Conservation (phyloP, 2,888 invertebrate genomes). For the Eulithis prunata region DNA sequence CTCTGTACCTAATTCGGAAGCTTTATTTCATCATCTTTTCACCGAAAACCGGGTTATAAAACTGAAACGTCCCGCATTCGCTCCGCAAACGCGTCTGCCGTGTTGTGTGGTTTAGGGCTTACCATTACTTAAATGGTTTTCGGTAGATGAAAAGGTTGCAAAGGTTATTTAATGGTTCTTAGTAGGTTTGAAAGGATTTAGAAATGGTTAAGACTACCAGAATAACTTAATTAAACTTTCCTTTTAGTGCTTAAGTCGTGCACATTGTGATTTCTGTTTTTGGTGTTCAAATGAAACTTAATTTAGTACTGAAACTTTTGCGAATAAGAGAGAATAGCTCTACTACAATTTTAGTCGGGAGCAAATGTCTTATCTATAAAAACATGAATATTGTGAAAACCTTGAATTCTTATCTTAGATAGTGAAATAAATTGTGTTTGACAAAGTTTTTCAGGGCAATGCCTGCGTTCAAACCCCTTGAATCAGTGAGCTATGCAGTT, state of each 20-base stretch:
- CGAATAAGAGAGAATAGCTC: background rate
- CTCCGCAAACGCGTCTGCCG: background rate
- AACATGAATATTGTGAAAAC: no score
- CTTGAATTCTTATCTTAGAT: no score
- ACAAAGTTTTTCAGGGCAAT: no score
- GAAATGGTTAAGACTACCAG: constrained; percentile 35
- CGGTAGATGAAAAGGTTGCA: constrained; percentile 60
- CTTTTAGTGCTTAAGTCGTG: constrained; percentile 32
- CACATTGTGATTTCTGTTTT: constrained; percentile 16
- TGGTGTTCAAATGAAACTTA: background rate
- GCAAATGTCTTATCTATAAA: no score
- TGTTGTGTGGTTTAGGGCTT: constrained; percentile 13
- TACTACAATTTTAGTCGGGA: no score
- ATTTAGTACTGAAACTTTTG: background rate
- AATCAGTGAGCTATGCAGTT: no score
- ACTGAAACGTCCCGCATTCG: background rate
- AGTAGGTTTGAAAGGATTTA: constrained; percentile 47
- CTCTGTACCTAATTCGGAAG: no score
- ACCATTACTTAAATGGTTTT: constrained; percentile 64
- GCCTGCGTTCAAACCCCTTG: no score
- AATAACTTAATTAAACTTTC: constrained; percentile 35
- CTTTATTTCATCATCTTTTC: background rate
- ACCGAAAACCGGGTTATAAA: background rate
- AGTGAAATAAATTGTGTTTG: no score
- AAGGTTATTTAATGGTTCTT: constrained; percentile 54